Evolutionary conservation across 2,797 vertebrate genomes (phyloP).

Genomic region (Epinephelus coioides): DNA sequence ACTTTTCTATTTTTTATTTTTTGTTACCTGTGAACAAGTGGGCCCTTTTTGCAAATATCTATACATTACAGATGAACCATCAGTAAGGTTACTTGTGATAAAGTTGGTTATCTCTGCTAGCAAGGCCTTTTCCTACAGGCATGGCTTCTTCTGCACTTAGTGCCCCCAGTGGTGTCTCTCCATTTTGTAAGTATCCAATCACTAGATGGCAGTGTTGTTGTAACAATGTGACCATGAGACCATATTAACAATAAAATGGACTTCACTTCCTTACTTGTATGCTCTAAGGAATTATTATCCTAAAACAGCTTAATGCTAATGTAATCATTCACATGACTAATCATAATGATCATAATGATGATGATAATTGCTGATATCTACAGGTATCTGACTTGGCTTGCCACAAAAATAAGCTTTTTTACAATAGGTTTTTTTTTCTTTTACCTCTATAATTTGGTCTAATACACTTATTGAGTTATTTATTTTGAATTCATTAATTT

Average conservation of each 20-base stretch:
- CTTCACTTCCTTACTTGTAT: not conserved
- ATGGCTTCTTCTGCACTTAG: not conserved
- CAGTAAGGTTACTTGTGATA: not conserved
- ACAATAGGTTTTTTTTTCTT: not conserved
- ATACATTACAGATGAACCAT: not conserved
- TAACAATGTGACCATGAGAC: not conserved
- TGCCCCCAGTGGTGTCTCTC: not conserved
- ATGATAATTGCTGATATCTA: not conserved
- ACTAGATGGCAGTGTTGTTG: slow-evolving; percentile 64
- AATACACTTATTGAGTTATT: not conserved
- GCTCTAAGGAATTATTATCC: not conserved
- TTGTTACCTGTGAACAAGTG: too few relatives aligned
- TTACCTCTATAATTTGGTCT: not conserved
- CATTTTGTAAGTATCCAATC: slow-evolving; percentile 2
- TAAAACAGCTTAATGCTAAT: not conserved
- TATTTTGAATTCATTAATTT: not conserved
- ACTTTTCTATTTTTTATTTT: too few relatives aligned
- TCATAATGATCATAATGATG: not conserved
- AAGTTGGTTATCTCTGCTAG: too few relatives aligned
- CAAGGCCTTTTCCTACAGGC: not conserved
- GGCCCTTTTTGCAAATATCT: too few relatives aligned
- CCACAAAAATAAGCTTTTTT: not conserved
- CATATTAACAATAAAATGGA: not conserved
- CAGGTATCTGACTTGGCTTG: not conserved
- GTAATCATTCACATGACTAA: not conserved